Conservation (phyloP, 2,797 vertebrate genomes). For the Gadopsis bispinosus region DNA sequence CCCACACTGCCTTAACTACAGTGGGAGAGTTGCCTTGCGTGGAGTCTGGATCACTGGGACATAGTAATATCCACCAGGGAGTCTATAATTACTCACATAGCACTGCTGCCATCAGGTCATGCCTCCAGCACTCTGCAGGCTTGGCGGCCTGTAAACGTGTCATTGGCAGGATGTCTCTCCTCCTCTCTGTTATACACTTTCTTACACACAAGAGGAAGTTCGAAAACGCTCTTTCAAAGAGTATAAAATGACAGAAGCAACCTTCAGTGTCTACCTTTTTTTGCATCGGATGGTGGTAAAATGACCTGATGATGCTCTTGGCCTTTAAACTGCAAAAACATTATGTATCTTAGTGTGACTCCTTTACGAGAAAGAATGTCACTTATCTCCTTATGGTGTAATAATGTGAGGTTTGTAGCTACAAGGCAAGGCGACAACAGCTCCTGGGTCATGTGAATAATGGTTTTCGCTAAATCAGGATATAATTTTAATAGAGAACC, state of each 20-base stretch:
- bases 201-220: conserved; percentile 35
- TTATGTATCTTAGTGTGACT: not conserved
- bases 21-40: conserved; percentile 70
- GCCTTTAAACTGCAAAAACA: conserved; percentile 8
- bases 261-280: conserved; percentile 20
- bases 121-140: conserved; percentile 74
- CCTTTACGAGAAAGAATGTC: conserved; percentile 1
- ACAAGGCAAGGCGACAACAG: conserved; percentile 15
- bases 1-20: conserved; percentile 57
- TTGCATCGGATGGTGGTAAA: conserved; percentile 13
- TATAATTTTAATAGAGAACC: not conserved
- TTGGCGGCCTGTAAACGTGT: conserved; percentile 76
- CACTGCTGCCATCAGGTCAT: conserved; percentile 81
- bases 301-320: conserved; percentile 25
- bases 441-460: conserved; percentile 23
- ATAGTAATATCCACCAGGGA: conserved; percentile 87
- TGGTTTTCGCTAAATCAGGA: conserved; percentile 6
- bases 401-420: conserved; percentile 1
- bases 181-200: conserved; percentile 40
- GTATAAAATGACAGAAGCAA: conserved; percentile 22
- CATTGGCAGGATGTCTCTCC: conserved; percentile 81
- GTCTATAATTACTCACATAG: conserved; percentile 90
- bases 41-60: conserved; percentile 78
- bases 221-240: conserved; percentile 28
- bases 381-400: not conserved